phyloP scores from a whole-genome alignment of 2,113 vertebrate genomes.

The Equus quagga region DNA sequence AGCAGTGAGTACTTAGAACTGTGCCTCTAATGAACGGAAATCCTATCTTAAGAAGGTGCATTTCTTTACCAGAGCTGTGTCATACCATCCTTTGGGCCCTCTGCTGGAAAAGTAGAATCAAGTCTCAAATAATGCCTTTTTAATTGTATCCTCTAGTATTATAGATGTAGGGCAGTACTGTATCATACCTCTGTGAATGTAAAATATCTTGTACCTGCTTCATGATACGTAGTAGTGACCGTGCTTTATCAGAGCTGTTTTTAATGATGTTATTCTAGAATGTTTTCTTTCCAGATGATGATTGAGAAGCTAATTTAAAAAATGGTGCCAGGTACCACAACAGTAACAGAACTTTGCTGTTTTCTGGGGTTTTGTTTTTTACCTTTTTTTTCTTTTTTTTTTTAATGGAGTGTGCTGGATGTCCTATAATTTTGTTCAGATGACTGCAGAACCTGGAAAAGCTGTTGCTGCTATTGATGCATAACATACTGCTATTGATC shows the following conservation, averaged over 20 bases:
- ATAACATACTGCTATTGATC: slow-evolving; percentile 88
- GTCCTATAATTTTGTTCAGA: slow-evolving; percentile 89
- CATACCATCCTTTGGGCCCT: slow-evolving; percentile 82
- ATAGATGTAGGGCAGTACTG: slow-evolving; percentile 89
- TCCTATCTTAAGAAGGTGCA: slow-evolving; percentile 71
- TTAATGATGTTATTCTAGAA: slow-evolving; percentile 89
- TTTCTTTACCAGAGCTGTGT: slow-evolving; percentile 82
- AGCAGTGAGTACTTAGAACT: slow-evolving; percentile 79
- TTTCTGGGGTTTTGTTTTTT: slow-evolving; percentile 81
- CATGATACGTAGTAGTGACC: slow-evolving; percentile 88
- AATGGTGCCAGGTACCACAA: slow-evolving; percentile 86
- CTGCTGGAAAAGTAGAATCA: slow-evolving; percentile 88
- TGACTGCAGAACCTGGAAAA: slow-evolving; percentile 89
- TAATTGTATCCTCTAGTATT: slow-evolving; percentile 89
- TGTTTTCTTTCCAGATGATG: slow-evolving; percentile 86
- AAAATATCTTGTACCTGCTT: slow-evolving; percentile 88
- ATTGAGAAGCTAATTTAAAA: slow-evolving; percentile 87
- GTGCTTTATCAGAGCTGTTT: slow-evolving; percentile 89
- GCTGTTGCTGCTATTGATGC: slow-evolving; percentile 90
- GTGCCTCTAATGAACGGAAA: slow-evolving; percentile 75
- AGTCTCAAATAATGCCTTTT: slow-evolving; percentile 89
- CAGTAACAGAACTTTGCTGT: slow-evolving; percentile 87
- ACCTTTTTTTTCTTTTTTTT: neutral
- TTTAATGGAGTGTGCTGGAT: slow-evolving; percentile 83
- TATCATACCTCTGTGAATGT: slow-evolving; percentile 90